These are phyloP conservation scores for Phyllopteryx taeniolatus DNA, from an alignment of 2,113 vertebrate species.

Conservation along the genomic window DNA sequence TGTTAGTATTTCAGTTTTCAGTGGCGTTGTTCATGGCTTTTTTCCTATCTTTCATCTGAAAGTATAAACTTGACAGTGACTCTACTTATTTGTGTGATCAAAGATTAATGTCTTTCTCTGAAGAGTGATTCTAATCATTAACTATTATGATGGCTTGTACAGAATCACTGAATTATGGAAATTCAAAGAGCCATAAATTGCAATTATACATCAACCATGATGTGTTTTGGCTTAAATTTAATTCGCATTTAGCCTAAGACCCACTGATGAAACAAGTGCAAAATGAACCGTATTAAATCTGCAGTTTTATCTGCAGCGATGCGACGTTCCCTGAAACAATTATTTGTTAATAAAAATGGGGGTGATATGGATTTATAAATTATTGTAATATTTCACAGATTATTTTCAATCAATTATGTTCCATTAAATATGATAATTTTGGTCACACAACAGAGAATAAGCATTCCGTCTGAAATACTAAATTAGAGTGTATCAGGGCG, in stretches of 20 bases:
- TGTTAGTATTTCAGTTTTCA: background rate
- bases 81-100: slow-evolving; percentile 10
- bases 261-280: background rate
- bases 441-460: background rate
- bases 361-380: background rate
- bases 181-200: slow-evolving; percentile 1
- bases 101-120: slow-evolving; percentile 10
- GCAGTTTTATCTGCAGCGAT: background rate
- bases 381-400: background rate
- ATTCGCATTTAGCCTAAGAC: background rate
- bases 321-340: background rate
- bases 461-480: background rate
- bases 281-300: background rate
- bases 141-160: background rate
- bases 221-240: slow-evolving; percentile 1
- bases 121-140: background rate
- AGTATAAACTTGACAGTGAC: background rate
- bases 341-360: background rate
- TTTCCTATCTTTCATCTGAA: background rate
- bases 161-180: background rate
- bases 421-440: background rate
- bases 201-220: background rate
- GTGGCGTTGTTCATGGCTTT: background rate
- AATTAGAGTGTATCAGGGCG: background rate
- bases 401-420: background rate